Evolutionary conservation across 2,113 vertebrate species (phyloP).

Genomic region (Cynoglossus semilaevis): DNA sequence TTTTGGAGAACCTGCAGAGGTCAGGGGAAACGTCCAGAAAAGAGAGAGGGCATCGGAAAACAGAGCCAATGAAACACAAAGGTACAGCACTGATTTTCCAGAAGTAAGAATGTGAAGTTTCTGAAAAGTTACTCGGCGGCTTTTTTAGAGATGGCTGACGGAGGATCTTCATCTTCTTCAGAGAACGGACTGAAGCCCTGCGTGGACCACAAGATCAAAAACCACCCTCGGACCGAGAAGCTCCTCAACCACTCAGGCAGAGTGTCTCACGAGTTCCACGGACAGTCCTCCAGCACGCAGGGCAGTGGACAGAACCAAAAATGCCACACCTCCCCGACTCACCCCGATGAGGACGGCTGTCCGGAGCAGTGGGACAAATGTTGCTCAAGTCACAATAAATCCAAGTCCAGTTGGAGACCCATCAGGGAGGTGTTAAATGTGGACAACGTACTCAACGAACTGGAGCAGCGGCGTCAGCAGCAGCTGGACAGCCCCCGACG

Average conservation of each 20-base stretch:
- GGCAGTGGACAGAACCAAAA: constrained; percentile 37
- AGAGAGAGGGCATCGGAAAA: constrained; percentile 81
- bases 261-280: constrained; percentile 63
- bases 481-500: constrained; percentile 78
- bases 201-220: constrained; percentile 73
- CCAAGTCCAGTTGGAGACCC: constrained; percentile 87
- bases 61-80: constrained; percentile 78
- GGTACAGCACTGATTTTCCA: constrained; percentile 68
- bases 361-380: constrained; percentile 82
- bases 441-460: constrained; percentile 88
- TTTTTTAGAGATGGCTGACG: constrained; percentile 59
- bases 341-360: constrained; percentile 61
- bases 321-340: constrained; percentile 43
- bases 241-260: constrained; percentile 64
- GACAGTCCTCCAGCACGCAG: constrained; percentile 38
- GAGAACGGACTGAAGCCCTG: constrained; percentile 71
- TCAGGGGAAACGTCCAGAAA: constrained; percentile 81
- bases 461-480: constrained; percentile 82
- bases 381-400: constrained; percentile 70
- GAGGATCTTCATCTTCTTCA: constrained; percentile 77
- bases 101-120: neutral
- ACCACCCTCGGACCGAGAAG: constrained; percentile 68
- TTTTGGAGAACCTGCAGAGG: constrained; percentile 64
- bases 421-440: constrained; percentile 93
- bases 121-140: constrained; percentile 16